These are phyloP conservation scores for Ceratoteleas bidentatus DNA, from an alignment of 1,140 invertebrate genomes.

Conservation along the genomic window DNA sequence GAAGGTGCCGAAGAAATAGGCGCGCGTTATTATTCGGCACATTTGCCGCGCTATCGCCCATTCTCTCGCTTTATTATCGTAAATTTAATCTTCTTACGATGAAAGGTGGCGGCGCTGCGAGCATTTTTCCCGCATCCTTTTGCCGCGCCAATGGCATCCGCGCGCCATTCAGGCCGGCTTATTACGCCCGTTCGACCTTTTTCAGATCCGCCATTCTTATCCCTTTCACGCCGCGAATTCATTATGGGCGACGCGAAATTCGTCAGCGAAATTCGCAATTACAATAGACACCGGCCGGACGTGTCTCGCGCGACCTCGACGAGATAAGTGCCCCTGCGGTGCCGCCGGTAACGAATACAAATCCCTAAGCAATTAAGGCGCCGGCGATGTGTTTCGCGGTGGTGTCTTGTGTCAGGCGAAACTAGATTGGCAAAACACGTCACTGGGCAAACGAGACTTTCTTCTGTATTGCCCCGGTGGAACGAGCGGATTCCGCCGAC, in stretches of 20 bases:
- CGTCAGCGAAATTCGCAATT: slow-evolving; percentile 63
- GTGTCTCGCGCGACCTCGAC: slow-evolving; percentile 38
- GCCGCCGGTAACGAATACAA: slow-evolving; percentile 73
- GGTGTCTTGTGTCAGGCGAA: slow-evolving; percentile 53
- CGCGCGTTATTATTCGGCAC: slow-evolving; percentile 56
- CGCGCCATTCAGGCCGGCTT: slow-evolving; percentile 69
- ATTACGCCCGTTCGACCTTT: slow-evolving; percentile 60
- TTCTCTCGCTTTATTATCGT: slow-evolving; percentile 60
- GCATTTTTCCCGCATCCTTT: slow-evolving; percentile 60
- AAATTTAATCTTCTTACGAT: slow-evolving; percentile 63
- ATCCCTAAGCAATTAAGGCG: slow-evolving; percentile 77
- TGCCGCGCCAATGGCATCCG: slow-evolving; percentile 68
- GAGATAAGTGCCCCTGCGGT: slow-evolving; percentile 70
- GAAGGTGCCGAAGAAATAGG: slow-evolving; percentile 34
- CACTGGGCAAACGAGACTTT: slow-evolving; percentile 50
- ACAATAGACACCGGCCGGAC: slow-evolving; percentile 59
- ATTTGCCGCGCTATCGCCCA: slow-evolving; percentile 49
- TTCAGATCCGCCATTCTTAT: slow-evolving; percentile 53
- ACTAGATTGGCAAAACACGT: slow-evolving; percentile 60
- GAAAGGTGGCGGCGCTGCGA: slow-evolving; percentile 55
- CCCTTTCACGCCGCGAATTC: slow-evolving; percentile 48
- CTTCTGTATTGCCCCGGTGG: slow-evolving; percentile 42
- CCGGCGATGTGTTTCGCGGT: slow-evolving; percentile 66
- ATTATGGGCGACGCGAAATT: slow-evolving; percentile 48
- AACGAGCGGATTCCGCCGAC: slow-evolving; percentile 36